Evolutionary conservation across 1,140 invertebrate genomes (phyloP), one percentile per base, ranked within the genome.

Genomic region (Dinoponera quadriceps): DNA sequence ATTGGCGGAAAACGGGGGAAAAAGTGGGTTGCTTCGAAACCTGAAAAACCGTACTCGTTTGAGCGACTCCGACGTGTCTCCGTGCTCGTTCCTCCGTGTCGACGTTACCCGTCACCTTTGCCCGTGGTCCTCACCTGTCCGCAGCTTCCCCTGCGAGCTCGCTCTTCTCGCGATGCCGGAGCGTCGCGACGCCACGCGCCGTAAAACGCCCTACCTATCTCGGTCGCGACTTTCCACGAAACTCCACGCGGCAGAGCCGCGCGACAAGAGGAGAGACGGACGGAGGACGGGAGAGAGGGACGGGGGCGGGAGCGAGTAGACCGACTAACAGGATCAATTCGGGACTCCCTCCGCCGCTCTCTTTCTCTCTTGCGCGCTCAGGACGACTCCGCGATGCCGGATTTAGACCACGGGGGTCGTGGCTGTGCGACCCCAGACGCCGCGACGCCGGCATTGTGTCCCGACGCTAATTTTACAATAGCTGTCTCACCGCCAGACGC

Each of bases 391-490:
- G 38, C 82, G 63, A 80, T 66, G 87, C 91, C 85, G 89, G 77
- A 94, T 93, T 94, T 94, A 94, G 93, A 90, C 86, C 83, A 82
- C 82, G 91, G 91, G 92, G 90, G 89, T 92, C 91, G 91, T 89
- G 91, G 84, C 77, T 88, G 82, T 87, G 92, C 93, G 93, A 93
- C 91, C 92, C 90, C 92, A 94, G 93, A 93, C 93, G 92, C 90
- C 89, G 90, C 92, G 93, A 93, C 92, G 92, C 93, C 92, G 90
- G 89, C 93, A 94, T 94, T 94, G 93, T 94, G 91, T 92, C 91
- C 89, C 91, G 91, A 88, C 92, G 93, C 93, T 94, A 94, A 94
- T 94, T 94, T 94, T 94, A 94, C 92, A 93, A 94, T 94, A 90
- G 91, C 86, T 82, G 87, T 86, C 86, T 88, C 86, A 82, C 77